A percentile compares a stretch with the other conserved stretches of the same genome.
These are phyloP conservation scores for Anoplopoma fimbria DNA, from an alignment of 2,113 vertebrate species.

Conservation along the genomic window DNA sequence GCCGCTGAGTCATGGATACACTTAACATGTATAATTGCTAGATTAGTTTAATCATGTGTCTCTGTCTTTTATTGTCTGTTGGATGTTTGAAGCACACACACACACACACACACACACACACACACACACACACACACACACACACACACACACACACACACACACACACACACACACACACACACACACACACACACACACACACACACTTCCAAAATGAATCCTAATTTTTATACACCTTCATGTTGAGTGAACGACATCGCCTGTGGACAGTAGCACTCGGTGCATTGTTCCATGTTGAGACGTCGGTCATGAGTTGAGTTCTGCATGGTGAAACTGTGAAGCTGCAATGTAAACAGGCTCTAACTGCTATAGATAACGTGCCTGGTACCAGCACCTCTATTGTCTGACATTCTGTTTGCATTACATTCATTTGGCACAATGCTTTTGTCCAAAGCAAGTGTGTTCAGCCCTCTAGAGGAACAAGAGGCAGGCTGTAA, in stretches of 20 bases:
- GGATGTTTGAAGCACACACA: neutral
- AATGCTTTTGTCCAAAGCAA: neutral
- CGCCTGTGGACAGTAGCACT: neutral
- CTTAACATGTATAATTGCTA: neutral
- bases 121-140: too few relatives aligned
- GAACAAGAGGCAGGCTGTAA: neutral
- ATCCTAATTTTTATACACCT: neutral
- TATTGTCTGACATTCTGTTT: neutral
- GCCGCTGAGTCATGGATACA: neutral
- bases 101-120: slow-evolving; percentile 7
- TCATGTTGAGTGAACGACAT: neutral
- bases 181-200: neutral
- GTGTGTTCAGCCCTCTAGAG: neutral
- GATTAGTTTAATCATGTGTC: neutral
- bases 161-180: slow-evolving; percentile 4
- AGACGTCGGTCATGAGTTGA: neutral
- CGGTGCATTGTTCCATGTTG: neutral
- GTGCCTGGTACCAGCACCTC: neutral
- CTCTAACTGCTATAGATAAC: neutral
- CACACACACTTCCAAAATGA: too few relatives aligned
- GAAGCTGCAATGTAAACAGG: neutral
- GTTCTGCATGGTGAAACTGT: neutral
- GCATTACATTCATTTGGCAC: neutral
- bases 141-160: too few relatives aligned
- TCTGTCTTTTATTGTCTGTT: too few relatives aligned